Evolutionary conservation across 2,797 vertebrate species (phyloP).

Genomic region (Morus bassanus): DNA sequence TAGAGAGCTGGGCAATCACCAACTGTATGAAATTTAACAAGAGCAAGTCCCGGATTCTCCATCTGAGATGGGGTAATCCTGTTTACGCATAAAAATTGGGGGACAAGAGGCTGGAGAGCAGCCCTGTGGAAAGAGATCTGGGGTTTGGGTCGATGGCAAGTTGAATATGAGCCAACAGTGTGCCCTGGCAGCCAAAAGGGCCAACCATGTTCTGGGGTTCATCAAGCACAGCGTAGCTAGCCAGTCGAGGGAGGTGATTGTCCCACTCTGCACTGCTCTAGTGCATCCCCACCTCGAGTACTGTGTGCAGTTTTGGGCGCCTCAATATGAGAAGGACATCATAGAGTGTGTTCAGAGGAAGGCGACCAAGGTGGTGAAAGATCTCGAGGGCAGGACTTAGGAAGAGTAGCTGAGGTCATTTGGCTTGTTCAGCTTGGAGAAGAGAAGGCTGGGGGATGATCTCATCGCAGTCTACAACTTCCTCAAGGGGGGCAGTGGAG

Average conservation of each 20-base stretch:
- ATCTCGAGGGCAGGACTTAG: background rate
- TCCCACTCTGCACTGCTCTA: background rate
- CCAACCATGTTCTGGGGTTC: background rate
- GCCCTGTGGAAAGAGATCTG: background rate
- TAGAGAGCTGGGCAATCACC: background rate
- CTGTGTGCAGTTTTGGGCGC: background rate
- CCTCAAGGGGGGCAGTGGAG: background rate
- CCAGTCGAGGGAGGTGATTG: accelerated
- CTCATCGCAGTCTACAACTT: background rate
- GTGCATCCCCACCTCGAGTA: background rate
- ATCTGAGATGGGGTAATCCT: background rate
- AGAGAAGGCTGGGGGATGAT: background rate
- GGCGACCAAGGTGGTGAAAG: background rate
- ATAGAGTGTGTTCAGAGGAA: background rate
- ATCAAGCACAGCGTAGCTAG: background rate
- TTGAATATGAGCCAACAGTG: background rate
- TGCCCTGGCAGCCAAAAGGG: background rate
- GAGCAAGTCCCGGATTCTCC: background rate
- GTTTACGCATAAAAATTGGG: background rate
- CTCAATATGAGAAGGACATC: background rate
- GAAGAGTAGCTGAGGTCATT: background rate
- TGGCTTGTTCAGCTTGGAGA: background rate
- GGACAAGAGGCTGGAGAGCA: background rate
- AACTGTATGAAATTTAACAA: background rate
- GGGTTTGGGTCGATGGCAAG: background rate